Evolutionary conservation across 2,888 invertebrate species (phyloP).

Genomic region (Lingula anatina): DNA sequence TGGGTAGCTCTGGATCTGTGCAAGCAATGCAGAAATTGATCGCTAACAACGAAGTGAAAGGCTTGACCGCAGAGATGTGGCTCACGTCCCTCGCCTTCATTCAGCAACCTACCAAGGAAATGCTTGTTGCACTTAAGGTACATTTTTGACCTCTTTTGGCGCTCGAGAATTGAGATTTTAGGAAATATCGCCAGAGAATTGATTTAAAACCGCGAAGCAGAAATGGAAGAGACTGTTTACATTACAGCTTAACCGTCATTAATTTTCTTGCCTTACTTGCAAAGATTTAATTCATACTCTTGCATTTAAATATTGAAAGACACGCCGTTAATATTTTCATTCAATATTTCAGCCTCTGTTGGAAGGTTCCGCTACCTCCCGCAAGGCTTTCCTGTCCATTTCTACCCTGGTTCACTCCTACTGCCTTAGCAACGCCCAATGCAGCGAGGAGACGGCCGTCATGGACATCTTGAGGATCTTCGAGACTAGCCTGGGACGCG

Average conservation of each 20-base stretch:
- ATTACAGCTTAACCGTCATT: too few relatives aligned
- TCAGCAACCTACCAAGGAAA: constrained; percentile 51
- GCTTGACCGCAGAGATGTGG: constrained; percentile 71
- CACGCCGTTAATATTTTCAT: too few relatives aligned
- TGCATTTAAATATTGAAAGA: too few relatives aligned
- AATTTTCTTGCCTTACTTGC: too few relatives aligned
- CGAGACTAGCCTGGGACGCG: constrained; percentile 26
- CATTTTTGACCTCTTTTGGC: too few relatives aligned
- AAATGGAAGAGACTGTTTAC: too few relatives aligned
- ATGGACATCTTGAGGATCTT: constrained; percentile 38
- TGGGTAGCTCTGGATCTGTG: constrained; percentile 77
- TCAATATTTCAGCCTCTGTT: constrained; percentile 47
- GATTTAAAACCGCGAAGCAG: too few relatives aligned
- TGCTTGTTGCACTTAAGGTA: constrained; percentile 53
- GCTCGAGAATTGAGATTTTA: not conserved
- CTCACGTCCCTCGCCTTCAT: constrained; percentile 80
- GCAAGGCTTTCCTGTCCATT: constrained; percentile 64
- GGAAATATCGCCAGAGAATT: too few relatives aligned
- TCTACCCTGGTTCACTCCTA: constrained; percentile 68
- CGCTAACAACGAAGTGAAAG: constrained; percentile 61
- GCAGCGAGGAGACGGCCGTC: constrained; percentile 42
- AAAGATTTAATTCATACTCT: too few relatives aligned
- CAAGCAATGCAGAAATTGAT: constrained; percentile 79
- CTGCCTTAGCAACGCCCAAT: constrained; percentile 57
- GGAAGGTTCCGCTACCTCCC: constrained; percentile 48